Conservation (phyloP, 2,888 invertebrate genomes). For the Synergus japonicus region DNA sequence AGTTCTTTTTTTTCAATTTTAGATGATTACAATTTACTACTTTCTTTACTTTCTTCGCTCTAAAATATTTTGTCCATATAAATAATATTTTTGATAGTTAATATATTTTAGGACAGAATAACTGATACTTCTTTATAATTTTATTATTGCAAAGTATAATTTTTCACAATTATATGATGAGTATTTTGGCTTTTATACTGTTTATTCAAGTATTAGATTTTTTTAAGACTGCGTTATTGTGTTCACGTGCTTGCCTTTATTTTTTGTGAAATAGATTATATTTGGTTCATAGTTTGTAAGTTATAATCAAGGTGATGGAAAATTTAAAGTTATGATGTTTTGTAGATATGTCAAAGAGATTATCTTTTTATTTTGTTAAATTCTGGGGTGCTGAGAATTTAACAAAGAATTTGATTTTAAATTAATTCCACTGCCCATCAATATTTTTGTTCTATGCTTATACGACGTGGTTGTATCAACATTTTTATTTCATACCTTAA, state of each 20-base stretch:
- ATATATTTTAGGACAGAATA: background rate
- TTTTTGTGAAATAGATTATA: background rate
- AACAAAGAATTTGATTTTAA: too few relatives aligned
- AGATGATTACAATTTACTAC: background rate
- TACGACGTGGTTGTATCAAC: background rate
- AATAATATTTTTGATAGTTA: background rate
- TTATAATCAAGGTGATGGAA: conserved; percentile 4
- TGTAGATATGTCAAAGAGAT: too few relatives aligned
- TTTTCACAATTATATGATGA: background rate
- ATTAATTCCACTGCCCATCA: background rate
- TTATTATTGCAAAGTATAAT: background rate
- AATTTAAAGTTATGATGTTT: background rate
- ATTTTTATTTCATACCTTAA: background rate
- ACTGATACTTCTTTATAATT: background rate
- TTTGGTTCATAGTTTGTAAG: background rate
- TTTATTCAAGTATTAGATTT: background rate
- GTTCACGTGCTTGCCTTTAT: background rate
- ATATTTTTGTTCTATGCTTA: background rate
- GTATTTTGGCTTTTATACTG: background rate
- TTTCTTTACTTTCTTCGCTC: background rate
- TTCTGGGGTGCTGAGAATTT: background rate
- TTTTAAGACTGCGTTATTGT: background rate
- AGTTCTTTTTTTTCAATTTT: background rate
- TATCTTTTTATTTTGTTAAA: background rate
- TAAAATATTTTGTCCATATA: background rate